Base-by-base conservation (phyloP, 53 echinoderm and acorn worm genomes). In the Apostichopus leukothele region DNA sequence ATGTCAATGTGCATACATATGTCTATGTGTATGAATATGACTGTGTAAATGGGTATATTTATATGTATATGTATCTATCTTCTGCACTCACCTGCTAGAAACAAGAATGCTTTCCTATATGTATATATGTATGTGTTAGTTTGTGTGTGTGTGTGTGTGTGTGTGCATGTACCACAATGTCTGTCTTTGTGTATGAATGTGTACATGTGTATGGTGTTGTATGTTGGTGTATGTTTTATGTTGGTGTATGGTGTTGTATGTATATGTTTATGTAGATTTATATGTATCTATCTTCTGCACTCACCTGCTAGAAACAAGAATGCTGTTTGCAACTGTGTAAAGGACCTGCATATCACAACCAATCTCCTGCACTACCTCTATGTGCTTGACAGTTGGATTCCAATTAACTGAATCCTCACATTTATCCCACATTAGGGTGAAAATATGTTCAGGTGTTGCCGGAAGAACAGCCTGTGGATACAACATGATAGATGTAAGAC, bases 331-430 rank as follows among this genome's bases (percentile, higher is more conserved):
- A 8, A 91, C 78, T 27, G 85, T 91, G 53, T 93, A 93, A 57
- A 89, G 23, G 52, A 93, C 74, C 11, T 93, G 91, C 16, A 91
- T 86, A 79, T 91, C 89, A 13, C 78, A 86, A 61, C 94, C 94
- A 77, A 96, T 94, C n/a, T 94, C 88, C 68, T 96, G 96, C 16
- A 96, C 0, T 18, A 90, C 86, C 61, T 92, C 90, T 13, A 84
- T 88, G 59, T 89, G 92, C 76, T 94, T 79, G 12, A 96, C 68
- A 16, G 94, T 92, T 11, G 90, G 86, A 83, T 96, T 96, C 96
- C 96, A 78, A 25, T 39, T 23, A 13, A 90, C 80, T 19, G 91
- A 91, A 23, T 67, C 86, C 9, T 92, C 94, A 67, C 87, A 57
- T 12, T 94, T 88, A 39, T 96, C 91, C 96, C 96, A 96, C 53